Conservation (phyloP, 2,797 vertebrate species). For the Lacerta bilineata region DNA sequence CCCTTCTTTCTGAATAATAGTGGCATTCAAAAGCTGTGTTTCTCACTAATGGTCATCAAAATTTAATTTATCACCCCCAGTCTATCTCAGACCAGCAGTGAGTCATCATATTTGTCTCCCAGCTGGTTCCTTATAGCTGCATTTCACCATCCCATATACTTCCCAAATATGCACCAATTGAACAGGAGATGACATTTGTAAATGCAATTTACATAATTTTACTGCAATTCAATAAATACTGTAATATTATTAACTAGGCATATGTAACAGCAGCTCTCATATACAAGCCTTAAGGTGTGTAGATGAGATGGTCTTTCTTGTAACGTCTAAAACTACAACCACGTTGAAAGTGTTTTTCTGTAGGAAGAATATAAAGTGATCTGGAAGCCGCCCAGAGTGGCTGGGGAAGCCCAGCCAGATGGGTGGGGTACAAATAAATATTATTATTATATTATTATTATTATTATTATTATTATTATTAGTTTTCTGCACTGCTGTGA, state of each 20-base stretch:
- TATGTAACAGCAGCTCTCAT: background rate
- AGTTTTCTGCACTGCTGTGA: background rate
- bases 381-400: background rate
- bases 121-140: constrained; percentile 38
- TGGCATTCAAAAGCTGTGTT: constrained; percentile 68
- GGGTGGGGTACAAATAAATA: too few species aligned
- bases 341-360: background rate
- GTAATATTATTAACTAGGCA: background rate
- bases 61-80: constrained; percentile 72
- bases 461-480: background rate
- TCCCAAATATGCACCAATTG: background rate
- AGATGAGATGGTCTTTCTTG: too few species aligned
- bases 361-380: background rate
- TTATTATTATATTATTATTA: too few species aligned
- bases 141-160: background rate
- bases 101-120: constrained; percentile 57
- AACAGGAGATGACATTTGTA: background rate
- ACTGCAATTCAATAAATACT: background rate
- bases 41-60: constrained; percentile 70
- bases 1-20: constrained; percentile 59
- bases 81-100: constrained; percentile 63
- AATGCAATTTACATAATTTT: background rate
- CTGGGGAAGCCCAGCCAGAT: too few species aligned
- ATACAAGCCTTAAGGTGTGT: background rate
- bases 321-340: too few species aligned